Conservation (phyloP, 1,140 invertebrate genomes). For the Heliconius himera region DNA sequence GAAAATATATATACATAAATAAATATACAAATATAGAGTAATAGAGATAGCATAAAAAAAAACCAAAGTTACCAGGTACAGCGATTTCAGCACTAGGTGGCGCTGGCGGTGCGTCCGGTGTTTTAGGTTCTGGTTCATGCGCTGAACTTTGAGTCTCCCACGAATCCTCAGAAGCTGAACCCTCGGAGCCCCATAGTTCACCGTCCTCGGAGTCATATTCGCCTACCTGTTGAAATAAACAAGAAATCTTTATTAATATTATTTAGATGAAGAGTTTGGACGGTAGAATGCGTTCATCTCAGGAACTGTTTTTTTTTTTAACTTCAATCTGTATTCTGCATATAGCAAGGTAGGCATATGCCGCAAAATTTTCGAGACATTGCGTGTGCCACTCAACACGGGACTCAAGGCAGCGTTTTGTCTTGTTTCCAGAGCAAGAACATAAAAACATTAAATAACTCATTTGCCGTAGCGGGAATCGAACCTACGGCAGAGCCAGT, state of each 20-base stretch:
- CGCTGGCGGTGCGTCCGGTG: slow-evolving; percentile 53
- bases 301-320: no score
- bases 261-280: no score
- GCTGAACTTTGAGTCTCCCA: slow-evolving; percentile 91
- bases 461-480: not conserved
- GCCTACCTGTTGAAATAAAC: slow-evolving; percentile 80
- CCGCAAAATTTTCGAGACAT: not conserved
- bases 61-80: not conserved
- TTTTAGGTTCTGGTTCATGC: slow-evolving; percentile 59
- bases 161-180: slow-evolving; percentile 84
- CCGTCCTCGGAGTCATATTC: slow-evolving; percentile 91
- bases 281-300: no score
- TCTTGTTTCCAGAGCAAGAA: not conserved
- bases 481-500: no score
- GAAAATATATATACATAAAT: no score
- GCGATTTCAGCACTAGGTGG: not conserved
- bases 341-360: not conserved
- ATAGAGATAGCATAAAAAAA: not conserved
- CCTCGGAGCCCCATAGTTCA: slow-evolving; percentile 88
- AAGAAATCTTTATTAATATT: not conserved
- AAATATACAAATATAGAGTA: no score
- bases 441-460: not conserved
- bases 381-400: no score
- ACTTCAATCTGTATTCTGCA: not conserved
- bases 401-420: not conserved